Conservation (phyloP, 23 tunicate genomes). For the Corella eumyota region DNA sequence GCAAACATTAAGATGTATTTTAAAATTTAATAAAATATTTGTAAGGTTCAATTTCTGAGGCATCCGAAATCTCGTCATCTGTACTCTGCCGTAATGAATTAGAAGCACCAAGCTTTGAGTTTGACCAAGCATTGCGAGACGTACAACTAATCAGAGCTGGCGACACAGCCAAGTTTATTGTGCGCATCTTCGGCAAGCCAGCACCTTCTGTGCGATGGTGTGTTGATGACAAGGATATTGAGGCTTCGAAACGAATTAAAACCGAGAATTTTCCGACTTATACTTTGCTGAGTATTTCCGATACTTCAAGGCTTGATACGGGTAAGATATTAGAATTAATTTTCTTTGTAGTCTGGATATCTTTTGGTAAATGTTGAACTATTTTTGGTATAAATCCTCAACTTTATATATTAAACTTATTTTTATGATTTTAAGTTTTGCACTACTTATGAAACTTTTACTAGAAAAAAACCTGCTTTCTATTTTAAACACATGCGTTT, state of each 20-base stretch:
- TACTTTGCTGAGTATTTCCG: conserved; percentile 40
- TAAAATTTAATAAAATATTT: too few species aligned
- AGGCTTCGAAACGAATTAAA: conserved; percentile 57
- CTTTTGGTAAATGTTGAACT: too few species aligned
- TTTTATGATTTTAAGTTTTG: too few species aligned
- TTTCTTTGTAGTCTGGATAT: too few species aligned
- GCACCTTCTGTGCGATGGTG: conserved; percentile 77
- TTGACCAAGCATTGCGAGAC: conserved; percentile 51
- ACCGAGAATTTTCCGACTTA: conserved; percentile 51
- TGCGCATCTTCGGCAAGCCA: conserved; percentile 81
- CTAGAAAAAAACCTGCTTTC: too few species aligned
- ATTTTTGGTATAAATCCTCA: too few species aligned
- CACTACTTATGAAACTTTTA: too few species aligned
- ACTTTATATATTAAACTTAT: too few species aligned
- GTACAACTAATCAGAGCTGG: conserved; percentile 51
- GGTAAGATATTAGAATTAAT: too few species aligned
- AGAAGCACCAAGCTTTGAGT: conserved; percentile 79
- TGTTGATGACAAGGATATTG: conserved; percentile 37
- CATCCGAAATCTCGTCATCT: conserved; percentile 62
- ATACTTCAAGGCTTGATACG: conserved; percentile 56
- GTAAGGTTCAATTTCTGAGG: conserved; percentile 68
- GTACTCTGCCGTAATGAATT: conserved; percentile 70
- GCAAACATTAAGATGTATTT: too few species aligned
- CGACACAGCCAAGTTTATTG: conserved; percentile 53
- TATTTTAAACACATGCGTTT: too few species aligned